Conservation (phyloP, 2,888 invertebrate genomes). For the Elmis aenea region DNA sequence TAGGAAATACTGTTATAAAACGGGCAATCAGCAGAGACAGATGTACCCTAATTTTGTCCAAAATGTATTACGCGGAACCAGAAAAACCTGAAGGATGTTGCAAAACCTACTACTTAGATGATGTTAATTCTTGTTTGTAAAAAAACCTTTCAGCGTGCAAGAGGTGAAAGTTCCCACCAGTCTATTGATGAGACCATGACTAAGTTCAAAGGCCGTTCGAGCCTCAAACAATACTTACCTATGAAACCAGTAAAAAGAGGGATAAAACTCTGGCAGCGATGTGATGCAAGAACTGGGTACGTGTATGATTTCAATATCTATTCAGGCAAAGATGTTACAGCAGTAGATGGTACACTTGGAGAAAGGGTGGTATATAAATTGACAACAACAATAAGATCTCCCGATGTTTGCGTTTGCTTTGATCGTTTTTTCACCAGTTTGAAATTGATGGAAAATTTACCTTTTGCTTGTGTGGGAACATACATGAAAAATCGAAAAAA, state of each 20-base stretch:
- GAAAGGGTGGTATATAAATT: conserved; percentile 24
- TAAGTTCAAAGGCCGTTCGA: conserved; percentile 4
- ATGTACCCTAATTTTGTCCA: no score
- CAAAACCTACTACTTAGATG: no score
- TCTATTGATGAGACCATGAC: conserved; percentile 5
- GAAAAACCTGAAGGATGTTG: no score
- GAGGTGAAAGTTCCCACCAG: neutral
- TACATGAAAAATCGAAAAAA: neutral
- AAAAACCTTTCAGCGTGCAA: no score
- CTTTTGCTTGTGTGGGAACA: conserved; percentile 2
- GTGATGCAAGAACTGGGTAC: conserved; percentile 15
- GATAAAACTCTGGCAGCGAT: conserved; percentile 18
- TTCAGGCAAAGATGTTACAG: conserved; percentile 11
- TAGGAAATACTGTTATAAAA: neutral
- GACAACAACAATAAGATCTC: conserved; percentile 11
- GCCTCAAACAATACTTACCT: conserved; percentile 4
- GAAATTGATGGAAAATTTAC: neutral
- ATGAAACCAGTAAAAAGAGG: conserved; percentile 8
- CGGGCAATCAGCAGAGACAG: neutral
- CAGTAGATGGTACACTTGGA: conserved; percentile 16
- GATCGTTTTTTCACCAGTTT: conserved; percentile 14
- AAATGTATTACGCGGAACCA: no score
- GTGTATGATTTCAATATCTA: conserved; percentile 20
- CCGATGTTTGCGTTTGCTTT: conserved; percentile 14
- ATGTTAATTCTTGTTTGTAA: neutral